Conservation (phyloP, 2,888 invertebrate species). For the Melangyna quadrimaculata region DNA sequence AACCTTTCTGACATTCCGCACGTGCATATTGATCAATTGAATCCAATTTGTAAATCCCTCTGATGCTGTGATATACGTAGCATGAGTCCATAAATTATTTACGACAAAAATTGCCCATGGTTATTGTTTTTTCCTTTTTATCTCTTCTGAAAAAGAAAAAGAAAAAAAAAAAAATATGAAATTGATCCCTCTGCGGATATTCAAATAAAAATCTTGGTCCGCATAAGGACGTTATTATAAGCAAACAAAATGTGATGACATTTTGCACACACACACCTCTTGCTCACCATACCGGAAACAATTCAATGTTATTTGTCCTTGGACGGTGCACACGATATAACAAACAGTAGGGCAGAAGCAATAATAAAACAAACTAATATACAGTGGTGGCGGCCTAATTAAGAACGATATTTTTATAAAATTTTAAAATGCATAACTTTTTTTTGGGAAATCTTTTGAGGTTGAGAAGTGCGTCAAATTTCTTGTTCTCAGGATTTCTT, state of each 20-base stretch:
- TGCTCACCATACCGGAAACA: not conserved
- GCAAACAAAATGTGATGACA: constrained; percentile 22
- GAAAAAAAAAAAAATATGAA: not conserved
- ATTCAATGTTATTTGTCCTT: not conserved
- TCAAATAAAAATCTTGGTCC: not conserved
- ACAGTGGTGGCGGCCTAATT: no score
- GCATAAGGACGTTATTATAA: not conserved
- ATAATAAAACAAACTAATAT: not conserved
- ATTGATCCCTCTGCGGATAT: constrained; percentile 39
- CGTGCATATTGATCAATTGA: not conserved
- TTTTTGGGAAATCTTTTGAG: no score
- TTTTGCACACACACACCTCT: not conserved
- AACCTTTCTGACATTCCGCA: not conserved
- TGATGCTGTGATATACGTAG: not conserved
- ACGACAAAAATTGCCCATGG: not conserved
- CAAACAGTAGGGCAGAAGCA: not conserved
- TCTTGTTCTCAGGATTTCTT: no score
- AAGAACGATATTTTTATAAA: no score
- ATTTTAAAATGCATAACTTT: no score
- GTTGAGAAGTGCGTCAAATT: no score
- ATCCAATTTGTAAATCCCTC: not conserved
- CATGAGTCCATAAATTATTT: not conserved
- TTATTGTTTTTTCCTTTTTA: not conserved
- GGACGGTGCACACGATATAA: not conserved
- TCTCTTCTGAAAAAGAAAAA: not conserved